Evolutionary conservation across 2,113 vertebrate genomes (phyloP), one percentile per base, ranked within the genome.

Genomic region (Notarius lentiginosus): DNA sequence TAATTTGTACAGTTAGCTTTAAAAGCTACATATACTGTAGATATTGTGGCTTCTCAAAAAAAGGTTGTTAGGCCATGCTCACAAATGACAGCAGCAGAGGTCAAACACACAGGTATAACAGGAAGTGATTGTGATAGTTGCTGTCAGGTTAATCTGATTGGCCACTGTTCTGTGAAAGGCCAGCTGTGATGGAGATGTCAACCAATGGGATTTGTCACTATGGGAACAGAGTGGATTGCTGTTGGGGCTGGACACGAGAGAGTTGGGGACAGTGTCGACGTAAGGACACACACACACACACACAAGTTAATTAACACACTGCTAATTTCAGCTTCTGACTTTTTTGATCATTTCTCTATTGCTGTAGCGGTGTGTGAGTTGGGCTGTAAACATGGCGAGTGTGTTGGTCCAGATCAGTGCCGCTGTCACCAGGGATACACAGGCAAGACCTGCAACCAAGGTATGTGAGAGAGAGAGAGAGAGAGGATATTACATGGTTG

Each of bases 221-320:
- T 55, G 96, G 96, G 5, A 95, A 94, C 89, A 94, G 95, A 58
- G 92, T 96, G 86, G 96, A 97, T 91, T 99, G 98, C 94, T 99
- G 98, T 92, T 98, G 97, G 98, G 98, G 97, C 89, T 98, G 97
- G 98, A 95, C 92, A 1, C 95, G 92, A 1, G 91, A 88, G 89
- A 92, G 95, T 18, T 92, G 95, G 95, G 97, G 96, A 82, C 95
- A 93, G 1, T 99, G 98, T 91, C 96, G 95, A 89, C 97, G 98
- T 99, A 94, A 98, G 97, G 94, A 95, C 41, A 0, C 82, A 86
- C 90, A 82, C 70, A 87, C 84, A 76, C 77, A 85, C 17, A 82
- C 83, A 81, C 82, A 87, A 27, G 63, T 27, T 66, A 3, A 66
- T 34, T 41, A 24, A 47, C 41, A 75, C 41, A 73, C 17, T 22